These are phyloP conservation scores for Gymnogyps californianus DNA, from an alignment of 2,113 vertebrate species.

Conservation along the genomic window DNA sequence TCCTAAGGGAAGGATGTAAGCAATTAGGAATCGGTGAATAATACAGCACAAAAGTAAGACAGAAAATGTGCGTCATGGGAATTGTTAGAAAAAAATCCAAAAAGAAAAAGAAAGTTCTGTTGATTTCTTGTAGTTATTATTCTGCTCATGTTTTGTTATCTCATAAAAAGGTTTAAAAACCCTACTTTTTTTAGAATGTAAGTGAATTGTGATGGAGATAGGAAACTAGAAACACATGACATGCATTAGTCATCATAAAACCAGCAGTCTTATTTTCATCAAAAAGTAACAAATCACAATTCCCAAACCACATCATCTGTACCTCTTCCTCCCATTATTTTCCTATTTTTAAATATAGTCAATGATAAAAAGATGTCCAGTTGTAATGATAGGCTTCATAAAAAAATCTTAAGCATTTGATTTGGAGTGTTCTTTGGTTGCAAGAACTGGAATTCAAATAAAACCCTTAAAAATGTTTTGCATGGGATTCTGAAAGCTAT, in stretches of 20 bases:
- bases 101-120: background rate
- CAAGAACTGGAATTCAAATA: background rate
- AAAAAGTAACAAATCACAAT: background rate
- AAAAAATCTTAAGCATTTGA: background rate
- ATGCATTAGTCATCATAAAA: background rate
- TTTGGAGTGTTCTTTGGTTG: background rate
- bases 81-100: background rate
- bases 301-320: background rate
- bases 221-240: background rate
- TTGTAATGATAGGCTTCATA: background rate
- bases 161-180: background rate
- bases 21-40: background rate
- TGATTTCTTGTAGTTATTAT: background rate
- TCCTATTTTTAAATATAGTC: background rate
- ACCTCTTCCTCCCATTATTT: background rate
- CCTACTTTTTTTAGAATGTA: background rate
- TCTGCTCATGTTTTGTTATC: background rate
- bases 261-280: background rate
- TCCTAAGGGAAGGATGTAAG: background rate
- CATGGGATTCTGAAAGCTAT: background rate
- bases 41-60: background rate
- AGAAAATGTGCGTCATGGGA: background rate
- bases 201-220: background rate
- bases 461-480: background rate
- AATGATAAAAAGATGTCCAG: background rate